These are phyloP conservation scores for Erpobdella octoculata DNA, from an alignment of 2,888 invertebrate species.

Conservation along the genomic window DNA sequence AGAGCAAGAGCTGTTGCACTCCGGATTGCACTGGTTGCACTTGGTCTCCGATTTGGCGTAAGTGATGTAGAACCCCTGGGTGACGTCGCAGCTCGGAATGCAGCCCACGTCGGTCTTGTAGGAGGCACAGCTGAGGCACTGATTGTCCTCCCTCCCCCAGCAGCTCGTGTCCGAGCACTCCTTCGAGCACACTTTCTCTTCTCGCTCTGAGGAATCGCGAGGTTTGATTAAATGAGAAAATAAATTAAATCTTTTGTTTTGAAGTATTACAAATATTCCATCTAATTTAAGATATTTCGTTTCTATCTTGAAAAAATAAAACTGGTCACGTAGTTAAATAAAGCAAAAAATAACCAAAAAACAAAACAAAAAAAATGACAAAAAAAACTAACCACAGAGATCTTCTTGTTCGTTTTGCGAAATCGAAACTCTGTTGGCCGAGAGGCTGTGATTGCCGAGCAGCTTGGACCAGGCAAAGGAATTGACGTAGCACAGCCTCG, in stretches of 20 bases:
- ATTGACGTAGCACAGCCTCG: conserved; percentile 71
- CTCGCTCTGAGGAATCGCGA: background rate
- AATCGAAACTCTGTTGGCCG: background rate
- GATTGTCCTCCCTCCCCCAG: conserved; percentile 83
- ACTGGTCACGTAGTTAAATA: background rate
- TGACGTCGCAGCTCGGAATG: conserved; percentile 39
- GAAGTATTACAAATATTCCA: too few relatives aligned
- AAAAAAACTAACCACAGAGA: background rate
- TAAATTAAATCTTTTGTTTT: too few relatives aligned
- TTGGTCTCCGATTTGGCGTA: conserved; percentile 39
- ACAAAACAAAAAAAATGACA: background rate
- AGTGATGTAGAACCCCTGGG: conserved; percentile 25
- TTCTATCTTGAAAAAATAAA: too few relatives aligned
- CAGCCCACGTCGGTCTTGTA: conserved; percentile 53
- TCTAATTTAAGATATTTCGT: too few relatives aligned
- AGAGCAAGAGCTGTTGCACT: conserved; percentile 73
- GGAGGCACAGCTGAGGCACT: conserved; percentile 80
- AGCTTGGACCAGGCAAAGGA: conserved; percentile 38
- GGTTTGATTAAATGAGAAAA: background rate
- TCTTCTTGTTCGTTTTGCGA: background rate
- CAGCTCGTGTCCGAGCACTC: conserved; percentile 85
- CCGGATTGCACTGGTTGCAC: conserved; percentile 78
- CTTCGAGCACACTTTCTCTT: conserved; percentile 42
- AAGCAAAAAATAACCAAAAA: conserved; percentile 11
- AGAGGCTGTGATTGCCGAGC: background rate